These are phyloP conservation scores for Pristionchus arcanus DNA, from an alignment of 2,888 invertebrate genomes.

Conservation along the genomic window DNA sequence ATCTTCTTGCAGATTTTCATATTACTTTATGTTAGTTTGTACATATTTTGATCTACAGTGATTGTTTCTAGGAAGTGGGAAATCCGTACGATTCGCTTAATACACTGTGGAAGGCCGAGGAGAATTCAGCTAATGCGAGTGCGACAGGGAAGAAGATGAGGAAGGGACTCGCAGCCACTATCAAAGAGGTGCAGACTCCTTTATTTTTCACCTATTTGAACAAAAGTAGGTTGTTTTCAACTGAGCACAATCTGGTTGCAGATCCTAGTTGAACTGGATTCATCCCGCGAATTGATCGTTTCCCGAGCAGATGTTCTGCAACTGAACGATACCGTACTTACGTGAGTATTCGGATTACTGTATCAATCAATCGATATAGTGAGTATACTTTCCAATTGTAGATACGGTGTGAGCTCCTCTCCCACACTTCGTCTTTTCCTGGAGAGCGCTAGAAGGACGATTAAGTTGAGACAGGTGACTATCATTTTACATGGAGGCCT, in stretches of 20 bases:
- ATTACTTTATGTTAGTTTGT: neutral
- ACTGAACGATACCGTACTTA: slow-evolving; percentile 53
- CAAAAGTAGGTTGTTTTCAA: neutral
- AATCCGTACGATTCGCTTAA: slow-evolving; percentile 55
- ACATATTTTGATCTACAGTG: neutral
- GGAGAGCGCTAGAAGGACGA: slow-evolving; percentile 41
- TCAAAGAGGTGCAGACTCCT: slow-evolving; percentile 48
- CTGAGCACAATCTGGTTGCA: neutral
- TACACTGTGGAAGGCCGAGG: slow-evolving; percentile 55
- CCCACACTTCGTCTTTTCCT: slow-evolving; percentile 49
- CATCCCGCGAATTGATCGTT: slow-evolving; percentile 45
- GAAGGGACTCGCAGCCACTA: slow-evolving; percentile 45
- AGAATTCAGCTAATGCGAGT: slow-evolving; percentile 16
- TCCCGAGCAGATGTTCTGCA: slow-evolving; percentile 49
- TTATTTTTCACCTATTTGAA: neutral
- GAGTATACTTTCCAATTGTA: neutral
- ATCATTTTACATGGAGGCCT: too few species aligned
- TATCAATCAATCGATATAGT: neutral
- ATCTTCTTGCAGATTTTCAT: neutral
- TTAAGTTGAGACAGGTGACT: slow-evolving; percentile 34
- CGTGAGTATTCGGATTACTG: neutral
- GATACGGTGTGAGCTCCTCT: slow-evolving; percentile 45
- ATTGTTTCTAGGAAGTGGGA: slow-evolving; percentile 39
- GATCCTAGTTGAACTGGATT: slow-evolving; percentile 49
- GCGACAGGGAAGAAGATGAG: slow-evolving; percentile 53